These are phyloP conservation scores for Myrmecophaga tridactyla DNA, from an alignment of 2,113 vertebrate genomes.

Conservation along the genomic window DNA sequence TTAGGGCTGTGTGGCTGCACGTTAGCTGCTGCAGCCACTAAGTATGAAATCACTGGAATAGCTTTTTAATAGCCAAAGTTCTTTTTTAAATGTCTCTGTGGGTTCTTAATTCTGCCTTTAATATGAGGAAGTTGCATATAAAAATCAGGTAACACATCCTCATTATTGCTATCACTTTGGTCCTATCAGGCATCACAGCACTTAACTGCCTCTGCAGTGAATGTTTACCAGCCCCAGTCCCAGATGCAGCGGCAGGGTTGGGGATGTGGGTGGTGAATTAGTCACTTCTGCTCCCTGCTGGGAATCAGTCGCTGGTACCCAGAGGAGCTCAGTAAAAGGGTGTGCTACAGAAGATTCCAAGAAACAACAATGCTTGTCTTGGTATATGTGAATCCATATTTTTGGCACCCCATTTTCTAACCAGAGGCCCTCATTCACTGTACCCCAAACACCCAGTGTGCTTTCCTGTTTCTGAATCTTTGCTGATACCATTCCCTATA, in stretches of 20 bases:
- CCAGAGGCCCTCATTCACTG: background rate
- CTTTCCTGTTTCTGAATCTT: background rate
- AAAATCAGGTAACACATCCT: constrained; percentile 35
- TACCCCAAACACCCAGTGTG: background rate
- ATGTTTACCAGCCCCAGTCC: background rate
- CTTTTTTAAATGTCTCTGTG: constrained; percentile 49
- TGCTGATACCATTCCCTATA: background rate
- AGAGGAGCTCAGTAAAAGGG: background rate
- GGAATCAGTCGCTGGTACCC: background rate
- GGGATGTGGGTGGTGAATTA: background rate
- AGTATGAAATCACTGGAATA: constrained; percentile 15
- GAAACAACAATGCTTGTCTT: background rate
- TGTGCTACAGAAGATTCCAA: background rate
- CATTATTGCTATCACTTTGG: background rate
- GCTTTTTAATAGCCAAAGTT: constrained; percentile 39
- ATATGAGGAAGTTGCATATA: background rate
- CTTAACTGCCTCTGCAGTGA: background rate
- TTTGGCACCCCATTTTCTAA: background rate
- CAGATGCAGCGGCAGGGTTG: background rate
- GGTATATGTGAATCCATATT: background rate
- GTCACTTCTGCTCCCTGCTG: background rate
- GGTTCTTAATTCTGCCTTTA: constrained; percentile 41
- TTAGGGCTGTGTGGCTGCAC: background rate
- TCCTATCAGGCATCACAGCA: background rate
- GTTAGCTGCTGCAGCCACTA: background rate